These are phyloP conservation scores for Pyrocephalus nanus DNA, from an alignment of 2,797 vertebrate species.

Conservation along the genomic window DNA sequence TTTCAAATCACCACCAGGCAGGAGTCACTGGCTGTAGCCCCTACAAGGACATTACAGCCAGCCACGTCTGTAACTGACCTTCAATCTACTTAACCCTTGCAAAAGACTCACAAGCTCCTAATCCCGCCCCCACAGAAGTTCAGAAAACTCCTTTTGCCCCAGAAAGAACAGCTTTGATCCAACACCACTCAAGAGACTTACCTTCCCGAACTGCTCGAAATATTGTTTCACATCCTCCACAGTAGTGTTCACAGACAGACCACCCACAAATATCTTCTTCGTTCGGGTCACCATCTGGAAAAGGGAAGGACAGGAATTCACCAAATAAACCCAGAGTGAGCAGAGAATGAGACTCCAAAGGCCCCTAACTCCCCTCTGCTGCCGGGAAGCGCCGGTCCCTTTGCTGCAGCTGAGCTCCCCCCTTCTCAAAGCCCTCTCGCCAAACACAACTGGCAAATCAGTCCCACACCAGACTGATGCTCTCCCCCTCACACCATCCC, in stretches of 20 bases:
- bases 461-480: not conserved
- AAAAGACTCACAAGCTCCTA: not conserved
- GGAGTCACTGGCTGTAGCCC: not conserved
- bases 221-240: constrained; percentile 98
- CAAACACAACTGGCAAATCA: not conserved
- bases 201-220: constrained; percentile 99
- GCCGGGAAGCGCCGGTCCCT: not conserved
- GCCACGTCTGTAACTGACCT: not conserved
- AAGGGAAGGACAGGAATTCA: constrained; percentile 72
- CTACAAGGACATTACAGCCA: not conserved
- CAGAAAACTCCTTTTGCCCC: constrained; percentile 23
- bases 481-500: not conserved
- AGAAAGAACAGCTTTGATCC: constrained; percentile 27
- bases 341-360: not conserved
- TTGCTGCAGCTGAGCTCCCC: not conserved
- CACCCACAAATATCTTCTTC: constrained; percentile 99
- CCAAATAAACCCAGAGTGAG: constrained; percentile 1
- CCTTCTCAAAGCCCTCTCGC: not conserved
- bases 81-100: constrained; percentile 2
- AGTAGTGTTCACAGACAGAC: constrained; percentile 96
- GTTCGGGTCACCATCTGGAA: constrained; percentile 97
- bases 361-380: not conserved
- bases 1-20: constrained; percentile 6
- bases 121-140: not conserved
- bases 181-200: constrained; percentile 70